phyloP scores from a whole-genome alignment of 2,113 vertebrate genomes.

The Aegypius monachus region DNA sequence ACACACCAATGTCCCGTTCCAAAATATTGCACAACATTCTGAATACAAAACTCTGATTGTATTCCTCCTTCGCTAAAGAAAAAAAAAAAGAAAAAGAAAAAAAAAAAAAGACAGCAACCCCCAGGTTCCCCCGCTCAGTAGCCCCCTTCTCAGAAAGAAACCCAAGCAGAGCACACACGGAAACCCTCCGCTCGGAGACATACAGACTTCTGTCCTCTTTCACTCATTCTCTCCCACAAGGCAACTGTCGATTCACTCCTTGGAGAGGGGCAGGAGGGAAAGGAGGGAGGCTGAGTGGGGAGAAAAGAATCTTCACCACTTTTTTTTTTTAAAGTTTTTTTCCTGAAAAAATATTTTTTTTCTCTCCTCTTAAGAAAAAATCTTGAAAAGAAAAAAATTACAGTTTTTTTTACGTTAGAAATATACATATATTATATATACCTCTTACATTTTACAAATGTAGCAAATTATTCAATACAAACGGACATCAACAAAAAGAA shows the following conservation, averaged over 20 bases:
- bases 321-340: slow-evolving; percentile 79
- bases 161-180: slow-evolving; percentile 25
- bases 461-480: slow-evolving; percentile 86
- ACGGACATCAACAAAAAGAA: slow-evolving; percentile 77
- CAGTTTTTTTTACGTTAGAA: slow-evolving; percentile 78
- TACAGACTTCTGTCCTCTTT: slow-evolving; percentile 54
- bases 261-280: slow-evolving; percentile 3
- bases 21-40: slow-evolving; percentile 88
- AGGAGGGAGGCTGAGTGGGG: slow-evolving; percentile 55
- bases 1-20: slow-evolving; percentile 78
- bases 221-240: slow-evolving; percentile 35
- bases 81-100: neutral
- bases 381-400: slow-evolving; percentile 82
- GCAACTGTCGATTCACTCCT: slow-evolving; percentile 51
- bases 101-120: slow-evolving; percentile 40
- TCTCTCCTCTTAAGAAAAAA: slow-evolving; percentile 81
- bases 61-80: slow-evolving; percentile 77
- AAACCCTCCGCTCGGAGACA: slow-evolving; percentile 22
- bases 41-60: slow-evolving; percentile 83
- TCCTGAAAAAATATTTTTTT: slow-evolving; percentile 81
- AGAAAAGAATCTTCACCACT: slow-evolving; percentile 65
- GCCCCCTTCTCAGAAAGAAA: slow-evolving; percentile 40
- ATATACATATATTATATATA: slow-evolving; percentile 88
- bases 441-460: slow-evolving; percentile 86
- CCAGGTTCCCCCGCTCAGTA: slow-evolving; percentile 41